Conservation (phyloP, 2,797 vertebrate species). For the Myoxocephalus aenaeus region DNA sequence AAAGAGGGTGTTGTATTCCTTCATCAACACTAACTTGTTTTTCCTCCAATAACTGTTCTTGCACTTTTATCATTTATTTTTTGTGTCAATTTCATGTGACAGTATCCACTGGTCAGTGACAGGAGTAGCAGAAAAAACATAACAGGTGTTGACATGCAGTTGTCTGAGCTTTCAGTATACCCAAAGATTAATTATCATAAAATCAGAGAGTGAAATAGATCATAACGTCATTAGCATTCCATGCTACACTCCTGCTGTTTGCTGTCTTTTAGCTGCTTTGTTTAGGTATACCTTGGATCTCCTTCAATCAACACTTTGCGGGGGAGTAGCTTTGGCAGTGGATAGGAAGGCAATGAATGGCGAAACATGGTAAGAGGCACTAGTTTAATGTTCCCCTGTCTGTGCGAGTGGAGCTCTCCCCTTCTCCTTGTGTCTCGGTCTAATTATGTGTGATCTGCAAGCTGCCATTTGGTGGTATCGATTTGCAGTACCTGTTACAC, state of each 20-base stretch:
- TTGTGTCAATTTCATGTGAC: neutral
- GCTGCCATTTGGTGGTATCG: constrained; percentile 74
- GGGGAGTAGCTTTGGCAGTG: constrained; percentile 36
- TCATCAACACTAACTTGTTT: neutral
- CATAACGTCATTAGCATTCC: constrained; percentile 18
- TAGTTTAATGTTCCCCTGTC: constrained; percentile 44
- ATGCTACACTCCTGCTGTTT: neutral
- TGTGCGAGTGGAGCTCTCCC: constrained; percentile 16
- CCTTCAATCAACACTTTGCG: constrained; percentile 21
- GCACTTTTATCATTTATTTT: neutral
- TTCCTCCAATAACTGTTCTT: neutral
- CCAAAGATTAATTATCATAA: constrained; percentile 13
- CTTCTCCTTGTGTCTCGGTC: constrained; percentile 56
- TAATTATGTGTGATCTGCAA: constrained; percentile 70
- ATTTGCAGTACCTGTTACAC: constrained; percentile 67
- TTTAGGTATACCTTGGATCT: constrained; percentile 37
- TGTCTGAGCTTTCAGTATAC: neutral
- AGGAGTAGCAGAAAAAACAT: neutral
- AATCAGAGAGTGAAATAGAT: constrained; percentile 18
- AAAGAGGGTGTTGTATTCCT: neutral
- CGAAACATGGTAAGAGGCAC: constrained; percentile 49
- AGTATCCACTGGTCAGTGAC: neutral
- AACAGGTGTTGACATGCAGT: constrained; percentile 4
- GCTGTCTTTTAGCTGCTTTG: constrained; percentile 33
- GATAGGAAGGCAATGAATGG: constrained; percentile 29